These are phyloP conservation scores for Drosophila pandora DNA, from an alignment of 1,140 invertebrate genomes.

Conservation along the genomic window DNA sequence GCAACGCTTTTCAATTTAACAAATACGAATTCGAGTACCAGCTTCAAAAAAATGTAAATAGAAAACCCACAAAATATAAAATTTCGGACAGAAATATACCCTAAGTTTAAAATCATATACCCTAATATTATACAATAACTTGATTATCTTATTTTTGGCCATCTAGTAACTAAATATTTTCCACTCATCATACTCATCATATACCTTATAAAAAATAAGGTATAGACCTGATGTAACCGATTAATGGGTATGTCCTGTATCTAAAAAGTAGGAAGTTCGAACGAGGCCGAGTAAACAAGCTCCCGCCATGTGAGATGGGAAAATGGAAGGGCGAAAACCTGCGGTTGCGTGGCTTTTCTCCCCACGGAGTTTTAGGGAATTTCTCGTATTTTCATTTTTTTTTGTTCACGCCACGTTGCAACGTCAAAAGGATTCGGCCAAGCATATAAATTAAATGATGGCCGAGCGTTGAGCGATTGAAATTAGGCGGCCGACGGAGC, in stretches of 20 bases:
- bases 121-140: too few relatives aligned
- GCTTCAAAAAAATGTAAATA: slow-evolving; percentile 19
- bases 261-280: slow-evolving; percentile 1
- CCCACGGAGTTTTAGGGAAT: slow-evolving; percentile 30
- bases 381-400: slow-evolving; percentile 42
- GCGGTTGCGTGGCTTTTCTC: slow-evolving; percentile 50
- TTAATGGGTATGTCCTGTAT: not conserved
- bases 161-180: too few relatives aligned
- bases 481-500: slow-evolving; percentile 55
- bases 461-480: slow-evolving; percentile 60
- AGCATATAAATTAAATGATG: slow-evolving; percentile 79
- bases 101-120: too few relatives aligned
- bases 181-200: too few relatives aligned
- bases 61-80: slow-evolving; percentile 7
- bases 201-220: too few relatives aligned
- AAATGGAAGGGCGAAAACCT: slow-evolving; percentile 13
- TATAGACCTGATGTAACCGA: too few relatives aligned
- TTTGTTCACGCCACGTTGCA: slow-evolving; percentile 38
- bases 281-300: slow-evolving; percentile 50
- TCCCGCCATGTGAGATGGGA: slow-evolving; percentile 49
- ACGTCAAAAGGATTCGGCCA: slow-evolving; percentile 67
- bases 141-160: too few relatives aligned
- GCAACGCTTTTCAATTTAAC: slow-evolving; percentile 72
- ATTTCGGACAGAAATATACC: not conserved
- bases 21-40: slow-evolving; percentile 60